These are phyloP conservation scores for Melinaea marsaeus DNA, from an alignment of 2,888 invertebrate genomes.

Conservation along the genomic window DNA sequence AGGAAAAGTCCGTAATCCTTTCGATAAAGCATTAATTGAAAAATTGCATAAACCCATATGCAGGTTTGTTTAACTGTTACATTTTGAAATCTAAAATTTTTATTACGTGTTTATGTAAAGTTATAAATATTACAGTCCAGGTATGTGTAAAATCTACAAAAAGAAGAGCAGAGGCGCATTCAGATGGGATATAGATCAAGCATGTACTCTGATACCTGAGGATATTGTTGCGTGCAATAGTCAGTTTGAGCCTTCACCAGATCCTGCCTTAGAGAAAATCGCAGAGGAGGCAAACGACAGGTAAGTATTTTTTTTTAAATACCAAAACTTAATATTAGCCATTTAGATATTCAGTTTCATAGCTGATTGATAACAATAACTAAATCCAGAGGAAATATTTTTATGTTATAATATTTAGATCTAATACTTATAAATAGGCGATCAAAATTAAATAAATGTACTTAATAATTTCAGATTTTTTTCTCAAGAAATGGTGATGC, in stretches of 20 bases:
- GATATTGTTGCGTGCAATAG: conserved; percentile 82
- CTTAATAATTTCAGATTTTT: conserved; percentile 65
- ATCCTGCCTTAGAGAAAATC: conserved; percentile 80
- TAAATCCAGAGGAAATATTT: too few species aligned
- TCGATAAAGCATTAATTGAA: conserved; percentile 81
- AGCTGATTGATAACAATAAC: too few species aligned
- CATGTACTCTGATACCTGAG: conserved; percentile 81
- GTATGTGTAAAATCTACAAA: conserved; percentile 74
- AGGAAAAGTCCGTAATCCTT: conserved; percentile 81
- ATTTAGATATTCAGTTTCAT: too few species aligned
- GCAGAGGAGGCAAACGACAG: conserved; percentile 83
- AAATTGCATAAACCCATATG: conserved; percentile 83
- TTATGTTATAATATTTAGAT: too few species aligned
- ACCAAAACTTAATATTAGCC: too few species aligned
- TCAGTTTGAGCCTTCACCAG: conserved; percentile 79
- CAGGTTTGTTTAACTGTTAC: conserved; percentile 68
- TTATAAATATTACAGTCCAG: conserved; percentile 51
- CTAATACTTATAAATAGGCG: too few species aligned
- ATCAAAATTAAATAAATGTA: conserved; percentile 10
- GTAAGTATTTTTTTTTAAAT: conserved; percentile 42
- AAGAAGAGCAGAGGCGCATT: conserved; percentile 58
- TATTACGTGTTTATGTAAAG: neutral
- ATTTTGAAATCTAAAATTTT: conserved; percentile 7
- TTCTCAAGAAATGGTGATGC: conserved; percentile 77
- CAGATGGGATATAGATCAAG: conserved; percentile 84